Conservation (phyloP, 2,888 invertebrate species). For the Heteromyza rotundicornis region DNA sequence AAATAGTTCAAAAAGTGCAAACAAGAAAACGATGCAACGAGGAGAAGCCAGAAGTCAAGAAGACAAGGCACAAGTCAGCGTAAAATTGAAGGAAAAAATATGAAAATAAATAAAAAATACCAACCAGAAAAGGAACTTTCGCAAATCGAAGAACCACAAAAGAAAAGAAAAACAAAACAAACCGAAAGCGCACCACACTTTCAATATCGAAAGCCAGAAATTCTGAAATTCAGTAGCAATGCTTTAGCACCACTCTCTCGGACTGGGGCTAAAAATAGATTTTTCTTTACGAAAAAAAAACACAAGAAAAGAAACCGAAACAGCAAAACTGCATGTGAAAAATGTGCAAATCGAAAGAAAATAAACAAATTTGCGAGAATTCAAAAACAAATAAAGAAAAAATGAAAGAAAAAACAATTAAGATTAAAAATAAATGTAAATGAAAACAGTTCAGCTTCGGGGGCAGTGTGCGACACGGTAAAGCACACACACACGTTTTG, state of each 20-base stretch:
- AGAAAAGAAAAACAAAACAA: not conserved
- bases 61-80: not conserved
- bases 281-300: not conserved
- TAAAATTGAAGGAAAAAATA: too few species aligned
- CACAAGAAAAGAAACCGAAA: too few species aligned
- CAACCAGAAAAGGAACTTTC: not conserved
- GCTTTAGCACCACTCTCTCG: not conserved
- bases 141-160: not conserved
- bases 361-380: not conserved
- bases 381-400: not conserved
- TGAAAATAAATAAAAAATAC: not conserved
- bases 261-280: not conserved
- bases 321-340: too few species aligned
- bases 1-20: slow-evolving; percentile 18
- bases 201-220: not conserved
- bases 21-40: not conserved
- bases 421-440: not conserved
- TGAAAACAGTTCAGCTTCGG: not conserved
- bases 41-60: not conserved
- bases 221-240: too few species aligned
- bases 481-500: not conserved
- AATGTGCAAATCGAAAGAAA: too few species aligned
- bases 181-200: not conserved
- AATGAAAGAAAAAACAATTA: not conserved
- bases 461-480: not conserved